Evolutionary conservation across 1,140 invertebrate genomes (phyloP), one percentile per base, ranked within the genome.

Genomic region (Pemphigus obesinymphae): DNA sequence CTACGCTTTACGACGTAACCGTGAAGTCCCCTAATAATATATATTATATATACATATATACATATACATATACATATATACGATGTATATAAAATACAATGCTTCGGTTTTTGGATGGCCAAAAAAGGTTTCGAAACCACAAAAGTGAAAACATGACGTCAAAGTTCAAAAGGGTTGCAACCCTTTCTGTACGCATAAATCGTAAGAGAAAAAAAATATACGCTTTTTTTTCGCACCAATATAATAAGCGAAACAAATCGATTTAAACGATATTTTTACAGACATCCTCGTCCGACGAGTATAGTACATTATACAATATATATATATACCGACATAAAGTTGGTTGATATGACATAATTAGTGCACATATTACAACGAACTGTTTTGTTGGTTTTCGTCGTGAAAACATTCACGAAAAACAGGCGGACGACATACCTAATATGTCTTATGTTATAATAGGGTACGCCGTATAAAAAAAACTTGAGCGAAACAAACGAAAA

Each of bases 41-140:
- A 17, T n/a, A 61, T 61, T 31, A 31, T 61, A 31, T 31, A 17
- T n/a, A 31, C 23, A 34, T n/a, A 66, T 66, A 66, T 10, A 66
- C 34, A n/a, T n/a, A 34, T 3, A 34, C 31, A 10, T 26, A 23
- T 63, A 70, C n/a, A 5, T n/a, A 3, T 8, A 26, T 26, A 55
- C 26, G 13, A 15, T 29, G 29, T 48, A 31, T 17, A 45, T 20
- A 8, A 3, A 3, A 31, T 29, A 72, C 68, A 72, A 48, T 48
- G 40, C 23, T 72, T 31, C 48, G 23, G 66, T 29, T 72, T 72
- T 48, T 29, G 26, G 70, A n/a, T 8, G 15, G 4, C 70, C 26
- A 23, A 50, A 73, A 70, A 73, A 73, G 70, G 70, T 73, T 73
- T 73, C 5, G 70, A 73, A 73, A 73, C 70, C 70, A 15, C 43